phyloP scores from a whole-genome alignment of 1,140 invertebrate genomes.

The Pachyrhynchus sulphureomaculatus region DNA sequence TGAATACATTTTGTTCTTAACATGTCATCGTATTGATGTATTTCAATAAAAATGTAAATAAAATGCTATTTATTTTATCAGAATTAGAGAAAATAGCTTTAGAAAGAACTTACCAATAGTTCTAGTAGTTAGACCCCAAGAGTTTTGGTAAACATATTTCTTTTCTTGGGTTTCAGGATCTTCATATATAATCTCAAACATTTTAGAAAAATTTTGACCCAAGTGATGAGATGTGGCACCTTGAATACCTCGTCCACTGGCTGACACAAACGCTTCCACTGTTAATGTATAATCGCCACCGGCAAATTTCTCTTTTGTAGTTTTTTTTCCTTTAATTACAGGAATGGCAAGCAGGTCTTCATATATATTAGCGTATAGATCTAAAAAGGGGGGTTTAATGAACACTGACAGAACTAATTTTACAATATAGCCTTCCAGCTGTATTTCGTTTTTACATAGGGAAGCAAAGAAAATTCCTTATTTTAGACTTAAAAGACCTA shows the following conservation, averaged over 20 bases:
- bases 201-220: slow-evolving; percentile 99
- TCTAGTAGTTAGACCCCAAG: slow-evolving; percentile 96
- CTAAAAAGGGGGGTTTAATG: slow-evolving; percentile 49
- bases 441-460: too few species aligned
- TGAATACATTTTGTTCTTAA: too few species aligned
- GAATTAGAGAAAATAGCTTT: too few species aligned
- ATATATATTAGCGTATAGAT: slow-evolving; percentile 88
- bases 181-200: slow-evolving; percentile 97
- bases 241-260: slow-evolving; percentile 93
- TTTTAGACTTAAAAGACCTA: too few species aligned
- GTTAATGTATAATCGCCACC: slow-evolving; percentile 98
- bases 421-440: too few species aligned
- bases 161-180: slow-evolving; percentile 90
- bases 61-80: too few species aligned
- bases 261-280: slow-evolving; percentile 92
- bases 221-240: slow-evolving; percentile 97
- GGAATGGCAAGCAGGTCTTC: slow-evolving; percentile 93
- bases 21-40: too few species aligned
- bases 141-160: slow-evolving; percentile 93
- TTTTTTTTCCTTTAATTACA: slow-evolving; percentile 93
- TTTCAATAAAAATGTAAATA: too few species aligned
- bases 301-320: slow-evolving; percentile 99
- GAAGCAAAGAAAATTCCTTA: too few species aligned
- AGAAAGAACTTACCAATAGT: slow-evolving; percentile 71
- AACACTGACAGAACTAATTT: too few species aligned